These are phyloP conservation scores for Ectobius pallidus DNA, from an alignment of 2,888 invertebrate genomes.

Conservation along the genomic window DNA sequence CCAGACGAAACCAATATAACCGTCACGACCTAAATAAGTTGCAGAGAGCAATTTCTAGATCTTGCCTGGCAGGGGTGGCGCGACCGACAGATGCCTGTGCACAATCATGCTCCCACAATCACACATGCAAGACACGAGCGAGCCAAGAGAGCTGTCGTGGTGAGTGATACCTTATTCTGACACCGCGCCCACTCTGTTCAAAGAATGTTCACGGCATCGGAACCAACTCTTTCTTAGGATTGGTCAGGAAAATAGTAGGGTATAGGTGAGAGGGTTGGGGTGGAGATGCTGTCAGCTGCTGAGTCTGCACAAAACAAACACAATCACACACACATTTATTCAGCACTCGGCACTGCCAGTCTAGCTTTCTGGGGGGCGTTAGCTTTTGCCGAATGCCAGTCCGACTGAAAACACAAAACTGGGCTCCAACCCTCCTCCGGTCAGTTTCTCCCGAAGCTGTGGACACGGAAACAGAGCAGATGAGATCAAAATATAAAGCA, in stretches of 20 bases:
- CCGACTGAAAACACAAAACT: conserved; percentile 1
- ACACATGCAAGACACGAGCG: no score
- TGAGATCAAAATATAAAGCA: no score
- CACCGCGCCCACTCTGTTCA: no score
- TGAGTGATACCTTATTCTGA: neutral
- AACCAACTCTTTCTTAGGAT: no score
- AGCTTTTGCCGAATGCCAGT: neutral
- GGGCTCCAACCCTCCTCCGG: no score
- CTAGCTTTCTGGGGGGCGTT: conserved; percentile 30
- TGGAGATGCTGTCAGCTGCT: no score
- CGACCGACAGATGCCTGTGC: conserved; percentile 34
- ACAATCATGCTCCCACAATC: conserved; percentile 1
- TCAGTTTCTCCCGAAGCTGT: neutral
- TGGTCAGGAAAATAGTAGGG: no score
- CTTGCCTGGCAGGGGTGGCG: conserved; percentile 11
- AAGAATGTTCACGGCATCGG: no score
- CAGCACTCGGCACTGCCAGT: conserved; percentile 30
- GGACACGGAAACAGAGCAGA: no score
- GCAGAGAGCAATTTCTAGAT: conserved; percentile 2
- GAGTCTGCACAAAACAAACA: neutral
- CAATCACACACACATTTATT: neutral
- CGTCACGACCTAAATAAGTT: conserved; percentile 25
- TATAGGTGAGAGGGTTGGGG: no score
- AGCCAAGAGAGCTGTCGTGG: no score
- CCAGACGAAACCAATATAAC: neutral